A percentile compares a stretch with the other conserved stretches of the same genome.
Evolutionary conservation across 2,888 invertebrate genomes (phyloP).

Genomic region (Microctonus aethiopoides): DNA sequence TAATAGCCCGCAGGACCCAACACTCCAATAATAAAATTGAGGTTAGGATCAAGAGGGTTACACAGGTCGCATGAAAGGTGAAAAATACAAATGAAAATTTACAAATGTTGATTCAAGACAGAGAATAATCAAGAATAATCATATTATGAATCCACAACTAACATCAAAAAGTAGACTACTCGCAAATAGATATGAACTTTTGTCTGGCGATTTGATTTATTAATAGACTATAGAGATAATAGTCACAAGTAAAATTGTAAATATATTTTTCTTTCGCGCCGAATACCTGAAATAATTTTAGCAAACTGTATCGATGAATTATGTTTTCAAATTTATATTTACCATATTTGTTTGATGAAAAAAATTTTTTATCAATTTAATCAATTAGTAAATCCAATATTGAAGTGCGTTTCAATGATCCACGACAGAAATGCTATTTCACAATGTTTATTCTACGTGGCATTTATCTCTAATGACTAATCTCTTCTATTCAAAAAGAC

Average conservation of each 20-base stretch:
- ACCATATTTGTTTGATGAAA: neutral
- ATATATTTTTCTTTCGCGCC: neutral
- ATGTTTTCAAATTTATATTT: neutral
- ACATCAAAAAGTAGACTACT: neutral
- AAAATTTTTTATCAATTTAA: no score
- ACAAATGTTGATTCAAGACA: no score
- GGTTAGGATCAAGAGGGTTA: no score
- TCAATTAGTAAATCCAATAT: no score
- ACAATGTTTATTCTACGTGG: no score
- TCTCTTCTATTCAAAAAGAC: no score
- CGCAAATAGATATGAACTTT: neutral
- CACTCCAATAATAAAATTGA: neutral
- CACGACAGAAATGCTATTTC: no score
- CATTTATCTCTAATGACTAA: no score
- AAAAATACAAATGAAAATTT: neutral
- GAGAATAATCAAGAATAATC: neutral
- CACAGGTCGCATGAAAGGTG: neutral
- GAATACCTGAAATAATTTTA: no score
- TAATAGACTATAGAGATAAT: neutral
- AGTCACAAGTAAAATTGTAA: neutral
- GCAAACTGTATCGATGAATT: no score
- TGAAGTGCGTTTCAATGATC: no score
- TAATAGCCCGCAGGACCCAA: neutral
- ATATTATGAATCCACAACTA: neutral
- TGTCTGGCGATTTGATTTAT: neutral